Evolutionary conservation across 1,140 invertebrate species (phyloP).

Genomic region (Parasteatoda tepidariorum): DNA sequence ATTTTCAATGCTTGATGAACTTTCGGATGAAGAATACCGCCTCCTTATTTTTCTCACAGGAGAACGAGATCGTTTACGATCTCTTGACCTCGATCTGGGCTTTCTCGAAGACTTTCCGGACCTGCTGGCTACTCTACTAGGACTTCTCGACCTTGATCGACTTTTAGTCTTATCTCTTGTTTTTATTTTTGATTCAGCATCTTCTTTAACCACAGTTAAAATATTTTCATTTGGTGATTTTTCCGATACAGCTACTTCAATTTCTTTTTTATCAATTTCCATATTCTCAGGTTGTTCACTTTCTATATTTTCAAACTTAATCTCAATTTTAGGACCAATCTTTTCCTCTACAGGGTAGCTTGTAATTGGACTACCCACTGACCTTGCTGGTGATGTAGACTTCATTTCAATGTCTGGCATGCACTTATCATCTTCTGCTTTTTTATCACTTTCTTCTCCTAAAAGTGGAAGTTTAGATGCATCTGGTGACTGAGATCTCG

Average conservation of each 20-base stretch:
- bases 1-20: constrained; percentile 42
- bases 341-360: background rate
- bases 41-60: constrained; percentile 6
- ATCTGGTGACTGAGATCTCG: constrained; percentile 35
- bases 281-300: constrained; percentile 6
- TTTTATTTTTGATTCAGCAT: background rate
- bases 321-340: background rate
- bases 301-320: background rate
- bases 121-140: background rate
- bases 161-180: constrained; percentile 8
- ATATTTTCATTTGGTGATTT: background rate
- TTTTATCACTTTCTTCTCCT: background rate
- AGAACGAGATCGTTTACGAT: constrained; percentile 24
- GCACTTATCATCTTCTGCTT: background rate
- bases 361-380: background rate
- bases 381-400: background rate
- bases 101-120: constrained; percentile 19
- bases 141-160: constrained; percentile 20
- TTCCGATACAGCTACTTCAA: background rate
- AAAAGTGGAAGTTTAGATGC: background rate
- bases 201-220: background rate
- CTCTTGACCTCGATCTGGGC: constrained; percentile 18
- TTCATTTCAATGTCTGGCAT: background rate
- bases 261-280: constrained; percentile 8
- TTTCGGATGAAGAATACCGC: constrained; percentile 28